phyloP scores from a whole-genome alignment of 1,140 invertebrate species.

The Ectropis grisescens region DNA sequence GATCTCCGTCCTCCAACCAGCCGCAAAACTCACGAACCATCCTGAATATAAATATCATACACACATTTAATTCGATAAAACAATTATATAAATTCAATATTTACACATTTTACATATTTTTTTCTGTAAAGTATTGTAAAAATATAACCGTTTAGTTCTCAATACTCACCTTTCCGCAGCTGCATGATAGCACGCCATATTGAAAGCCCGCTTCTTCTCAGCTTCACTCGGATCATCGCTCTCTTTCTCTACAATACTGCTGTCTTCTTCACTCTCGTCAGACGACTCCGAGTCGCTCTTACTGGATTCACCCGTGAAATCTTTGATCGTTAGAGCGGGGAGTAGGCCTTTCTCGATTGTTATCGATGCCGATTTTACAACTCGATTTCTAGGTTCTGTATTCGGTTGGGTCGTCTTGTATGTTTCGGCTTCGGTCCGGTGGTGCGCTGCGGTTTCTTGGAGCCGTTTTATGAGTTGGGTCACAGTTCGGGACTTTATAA shows the following conservation, averaged over 20 bases:
- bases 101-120: too few relatives aligned
- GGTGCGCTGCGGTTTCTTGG: slow-evolving; percentile 31
- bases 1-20: slow-evolving; percentile 37
- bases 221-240: slow-evolving; percentile 6
- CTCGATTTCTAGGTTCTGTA: slow-evolving; percentile 4
- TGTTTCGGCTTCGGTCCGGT: slow-evolving; percentile 23
- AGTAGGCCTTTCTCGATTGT: slow-evolving; percentile 11
- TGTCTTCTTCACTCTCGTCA: slow-evolving; percentile 11
- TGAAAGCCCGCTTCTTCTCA: slow-evolving; percentile 10
- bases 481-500: slow-evolving; percentile 41
- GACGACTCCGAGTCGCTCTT: slow-evolving; percentile 18
- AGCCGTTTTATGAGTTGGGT: slow-evolving; percentile 36
- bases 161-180: slow-evolving; percentile 45
- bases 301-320: slow-evolving; percentile 29
- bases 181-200: slow-evolving; percentile 29
- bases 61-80: too few relatives aligned
- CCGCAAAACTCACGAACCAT: slow-evolving; percentile 25
- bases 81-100: too few relatives aligned
- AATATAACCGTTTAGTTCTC: too few relatives aligned
- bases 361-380: slow-evolving; percentile 7
- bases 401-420: slow-evolving; percentile 8
- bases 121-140: too few relatives aligned
- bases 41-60: too few relatives aligned
- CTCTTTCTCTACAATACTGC: slow-evolving; percentile 1
- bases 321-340: slow-evolving; percentile 23